Evolutionary conservation across 1,140 invertebrate species (phyloP).

Genomic region (Aphidius ervi): DNA sequence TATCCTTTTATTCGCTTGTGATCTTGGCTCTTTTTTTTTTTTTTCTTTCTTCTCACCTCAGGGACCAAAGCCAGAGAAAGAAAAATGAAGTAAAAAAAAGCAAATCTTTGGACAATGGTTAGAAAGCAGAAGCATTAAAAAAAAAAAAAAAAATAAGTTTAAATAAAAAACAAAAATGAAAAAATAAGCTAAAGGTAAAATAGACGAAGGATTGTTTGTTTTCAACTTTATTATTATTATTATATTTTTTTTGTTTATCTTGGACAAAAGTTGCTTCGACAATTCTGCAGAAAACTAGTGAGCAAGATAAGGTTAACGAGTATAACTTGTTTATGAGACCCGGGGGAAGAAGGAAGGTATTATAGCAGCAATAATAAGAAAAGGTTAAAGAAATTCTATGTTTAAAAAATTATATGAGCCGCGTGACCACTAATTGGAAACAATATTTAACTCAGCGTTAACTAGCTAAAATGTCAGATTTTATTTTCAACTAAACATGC

Average conservation of each 20-base stretch:
- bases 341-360: too few species aligned
- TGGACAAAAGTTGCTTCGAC: conserved; percentile 23
- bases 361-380: too few species aligned
- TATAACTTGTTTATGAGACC: neutral
- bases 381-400: too few species aligned
- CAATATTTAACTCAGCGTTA: conserved; percentile 8
- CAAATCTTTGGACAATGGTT: conserved; percentile 12
- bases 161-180: neutral
- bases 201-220: conserved; percentile 20
- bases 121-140: conserved; percentile 2
- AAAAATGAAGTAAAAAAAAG: neutral
- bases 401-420: too few species aligned
- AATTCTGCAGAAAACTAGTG: conserved; percentile 18
- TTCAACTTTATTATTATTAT: neutral
- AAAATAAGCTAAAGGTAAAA: neutral
- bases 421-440: conserved; percentile 20
- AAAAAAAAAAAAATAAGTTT: conserved; percentile 13
- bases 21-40: neutral
- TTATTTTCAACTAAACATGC: too few species aligned
- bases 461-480: too few species aligned
- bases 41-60: conserved; percentile 9
- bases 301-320: conserved; percentile 25
- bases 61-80: neutral
- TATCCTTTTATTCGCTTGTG: conserved; percentile 8
- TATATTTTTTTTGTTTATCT: conserved; percentile 18